These are phyloP conservation scores for Phenganax stokvisi DNA, from an alignment of 92 coral and sea anemone species.

Conservation along the genomic window DNA sequence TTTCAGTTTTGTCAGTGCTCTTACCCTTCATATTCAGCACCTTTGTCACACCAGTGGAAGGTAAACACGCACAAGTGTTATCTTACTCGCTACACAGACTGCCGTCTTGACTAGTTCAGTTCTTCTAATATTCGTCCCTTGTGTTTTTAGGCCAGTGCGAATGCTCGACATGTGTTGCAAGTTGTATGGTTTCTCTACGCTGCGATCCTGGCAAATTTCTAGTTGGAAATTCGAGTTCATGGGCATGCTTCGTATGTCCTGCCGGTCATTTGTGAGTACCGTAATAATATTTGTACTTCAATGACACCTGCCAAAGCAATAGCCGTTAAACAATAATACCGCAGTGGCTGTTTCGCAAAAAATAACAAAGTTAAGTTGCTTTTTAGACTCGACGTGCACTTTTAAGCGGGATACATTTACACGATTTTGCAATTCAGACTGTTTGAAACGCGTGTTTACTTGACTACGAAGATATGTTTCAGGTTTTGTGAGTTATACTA, in stretches of 20 bases:
- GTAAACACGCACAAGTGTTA: too few species aligned
- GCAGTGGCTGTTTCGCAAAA: background rate
- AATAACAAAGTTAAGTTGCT: too few species aligned
- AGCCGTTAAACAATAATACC: background rate
- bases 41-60: too few species aligned
- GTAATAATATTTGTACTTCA: background rate
- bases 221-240: constrained; percentile 46
- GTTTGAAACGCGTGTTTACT: background rate
- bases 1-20: too few species aligned
- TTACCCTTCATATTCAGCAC: too few species aligned
- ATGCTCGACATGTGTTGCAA: constrained; percentile 79
- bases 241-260: constrained; percentile 82
- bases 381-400: too few species aligned
- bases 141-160: constrained; percentile 65
- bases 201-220: constrained; percentile 79
- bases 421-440: background rate
- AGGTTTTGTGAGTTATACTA: too few species aligned
- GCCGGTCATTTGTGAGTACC: constrained; percentile 81
- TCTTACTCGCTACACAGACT: too few species aligned
- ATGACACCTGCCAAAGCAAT: background rate
- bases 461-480: background rate
- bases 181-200: constrained; percentile 65
- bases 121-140: too few species aligned
- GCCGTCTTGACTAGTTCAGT: too few species aligned
- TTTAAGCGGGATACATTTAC: too few species aligned